Evolutionary conservation across 2,888 invertebrate genomes (phyloP).

Genomic region (Pocota personata): DNA sequence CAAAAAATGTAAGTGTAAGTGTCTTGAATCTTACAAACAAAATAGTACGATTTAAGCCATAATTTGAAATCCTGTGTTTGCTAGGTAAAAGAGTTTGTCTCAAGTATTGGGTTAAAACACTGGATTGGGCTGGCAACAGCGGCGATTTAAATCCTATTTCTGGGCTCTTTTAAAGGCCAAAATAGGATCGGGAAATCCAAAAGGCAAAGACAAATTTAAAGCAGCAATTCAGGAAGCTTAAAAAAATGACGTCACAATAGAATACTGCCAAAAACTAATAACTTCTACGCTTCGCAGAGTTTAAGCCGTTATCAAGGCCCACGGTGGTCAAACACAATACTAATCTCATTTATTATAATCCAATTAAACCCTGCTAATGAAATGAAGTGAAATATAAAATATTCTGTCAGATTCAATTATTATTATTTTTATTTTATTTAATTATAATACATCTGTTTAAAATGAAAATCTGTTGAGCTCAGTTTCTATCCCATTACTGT

Average conservation of each 20-base stretch:
- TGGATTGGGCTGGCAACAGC: background rate
- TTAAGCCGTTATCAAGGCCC: background rate
- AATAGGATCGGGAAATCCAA: background rate
- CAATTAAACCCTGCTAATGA: too few species aligned
- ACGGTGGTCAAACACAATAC: background rate
- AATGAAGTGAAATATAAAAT: too few species aligned
- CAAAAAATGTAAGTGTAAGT: background rate
- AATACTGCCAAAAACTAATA: background rate
- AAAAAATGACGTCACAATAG: background rate
- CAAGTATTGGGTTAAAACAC: background rate
- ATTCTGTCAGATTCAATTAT: too few species aligned
- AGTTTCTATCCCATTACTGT: too few species aligned
- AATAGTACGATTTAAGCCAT: too few species aligned
- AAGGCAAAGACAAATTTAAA: background rate
- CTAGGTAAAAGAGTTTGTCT: background rate
- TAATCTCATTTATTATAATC: background rate
- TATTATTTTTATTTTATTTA: too few species aligned
- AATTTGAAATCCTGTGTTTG: too few species aligned
- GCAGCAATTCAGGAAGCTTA: background rate
- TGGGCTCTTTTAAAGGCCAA: background rate
- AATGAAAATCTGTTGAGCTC: too few species aligned
- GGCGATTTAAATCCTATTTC: background rate
- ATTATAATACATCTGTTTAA: too few species aligned
- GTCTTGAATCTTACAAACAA: background rate
- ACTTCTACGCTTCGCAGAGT: too few species aligned